A percentile compares a stretch with the other conserved stretches of the same genome.
These are phyloP conservation scores for Orchesella flavescens DNA, from an alignment of 2,888 invertebrate genomes.

Conservation along the genomic window DNA sequence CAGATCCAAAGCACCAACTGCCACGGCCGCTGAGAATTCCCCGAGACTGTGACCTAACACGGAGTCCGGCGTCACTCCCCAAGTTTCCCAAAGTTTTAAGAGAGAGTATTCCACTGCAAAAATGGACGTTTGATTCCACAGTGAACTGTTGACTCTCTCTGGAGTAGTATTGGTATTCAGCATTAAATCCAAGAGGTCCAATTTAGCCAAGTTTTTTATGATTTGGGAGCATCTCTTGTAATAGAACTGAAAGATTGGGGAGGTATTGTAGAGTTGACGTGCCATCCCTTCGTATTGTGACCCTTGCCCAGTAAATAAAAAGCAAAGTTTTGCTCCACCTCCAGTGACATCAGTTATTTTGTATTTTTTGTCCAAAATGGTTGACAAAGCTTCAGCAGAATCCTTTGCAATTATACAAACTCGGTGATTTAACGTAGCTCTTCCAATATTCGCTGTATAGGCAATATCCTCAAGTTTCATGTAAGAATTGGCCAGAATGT, in stretches of 20 bases:
- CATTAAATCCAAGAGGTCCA: conserved; percentile 6
- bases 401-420: conserved; percentile 11
- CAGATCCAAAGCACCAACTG: conserved; percentile 6
- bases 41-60: conserved; percentile 44
- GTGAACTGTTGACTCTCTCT: conserved; percentile 21
- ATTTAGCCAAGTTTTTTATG: background rate
- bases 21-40: conserved; percentile 36
- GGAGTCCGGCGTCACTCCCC: conserved; percentile 26
- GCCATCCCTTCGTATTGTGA: conserved; percentile 47
- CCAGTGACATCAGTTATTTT: background rate
- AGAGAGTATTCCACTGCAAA: conserved; percentile 32
- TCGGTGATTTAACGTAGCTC: conserved; percentile 26
- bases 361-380: background rate
- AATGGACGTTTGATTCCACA: conserved; percentile 16
- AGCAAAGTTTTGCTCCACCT: background rate
- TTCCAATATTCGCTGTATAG: conserved; percentile 27
- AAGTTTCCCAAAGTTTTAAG: conserved; percentile 26
- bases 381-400: conserved; percentile 13
- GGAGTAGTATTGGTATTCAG: conserved; percentile 34
- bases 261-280: background rate
- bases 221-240: conserved; percentile 31
- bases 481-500: background rate
- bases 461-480: conserved; percentile 24
- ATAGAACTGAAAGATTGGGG: conserved; percentile 6
- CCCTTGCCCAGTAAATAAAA: conserved; percentile 18